Conservation (phyloP, 2,888 invertebrate species). For the Chrysolina americana region DNA sequence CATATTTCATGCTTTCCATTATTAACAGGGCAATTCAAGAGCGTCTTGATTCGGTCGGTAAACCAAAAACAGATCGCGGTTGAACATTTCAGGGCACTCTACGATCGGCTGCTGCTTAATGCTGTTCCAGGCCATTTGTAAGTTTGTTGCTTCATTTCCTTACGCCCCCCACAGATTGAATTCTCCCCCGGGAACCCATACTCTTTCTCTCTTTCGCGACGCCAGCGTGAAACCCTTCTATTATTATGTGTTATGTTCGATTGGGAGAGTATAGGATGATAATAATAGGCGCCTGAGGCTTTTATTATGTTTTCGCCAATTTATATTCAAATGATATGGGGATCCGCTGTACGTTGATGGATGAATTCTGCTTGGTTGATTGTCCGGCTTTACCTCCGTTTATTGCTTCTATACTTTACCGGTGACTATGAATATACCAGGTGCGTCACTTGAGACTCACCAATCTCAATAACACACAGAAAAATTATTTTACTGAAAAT, state of each 20-base stretch:
- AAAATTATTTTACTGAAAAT: no score
- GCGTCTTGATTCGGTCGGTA: conserved; percentile 64
- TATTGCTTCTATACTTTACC: no score
- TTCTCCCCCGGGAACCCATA: conserved; percentile 44
- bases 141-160: conserved; percentile 69
- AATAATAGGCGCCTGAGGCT: conserved; percentile 11
- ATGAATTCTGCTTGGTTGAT: background rate
- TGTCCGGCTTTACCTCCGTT: background rate
- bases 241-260: conserved; percentile 33
- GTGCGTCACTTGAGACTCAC: no score
- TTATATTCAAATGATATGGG: background rate
- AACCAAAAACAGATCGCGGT: conserved; percentile 66
- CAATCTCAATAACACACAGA: no score
- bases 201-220: conserved; percentile 27
- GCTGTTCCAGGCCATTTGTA: conserved; percentile 69
- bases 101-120: conserved; percentile 65
- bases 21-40: conserved; percentile 53
- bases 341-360: background rate
- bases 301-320: background rate
- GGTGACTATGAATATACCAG: no score
- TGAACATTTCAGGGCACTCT: conserved; percentile 59
- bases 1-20: conserved; percentile 43
- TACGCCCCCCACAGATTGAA: conserved; percentile 54
- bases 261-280: conserved; percentile 12
- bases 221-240: conserved; percentile 33